Evolutionary conservation across 1,140 invertebrate species (phyloP).

Genomic region (Teleopsis dalmanni): DNA sequence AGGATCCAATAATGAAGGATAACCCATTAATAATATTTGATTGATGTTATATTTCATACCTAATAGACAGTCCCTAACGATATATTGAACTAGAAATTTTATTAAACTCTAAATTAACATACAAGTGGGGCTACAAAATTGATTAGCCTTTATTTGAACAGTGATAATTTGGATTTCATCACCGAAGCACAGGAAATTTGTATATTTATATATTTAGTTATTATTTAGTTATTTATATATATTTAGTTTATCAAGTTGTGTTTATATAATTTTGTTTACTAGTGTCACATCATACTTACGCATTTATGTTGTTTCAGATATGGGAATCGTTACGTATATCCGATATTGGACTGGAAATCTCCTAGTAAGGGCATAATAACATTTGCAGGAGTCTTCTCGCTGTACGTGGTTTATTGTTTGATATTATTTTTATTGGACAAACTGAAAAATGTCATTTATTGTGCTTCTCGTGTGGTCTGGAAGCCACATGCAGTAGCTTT

Average conservation of each 20-base stretch:
- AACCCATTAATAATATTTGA: too few relatives aligned
- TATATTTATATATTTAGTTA: too few relatives aligned
- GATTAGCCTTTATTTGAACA: too few relatives aligned
- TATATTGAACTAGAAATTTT: too few relatives aligned
- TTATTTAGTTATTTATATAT: too few relatives aligned
- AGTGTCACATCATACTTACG: background rate
- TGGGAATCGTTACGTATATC: conserved; percentile 59
- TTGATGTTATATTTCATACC: too few relatives aligned
- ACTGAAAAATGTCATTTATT: conserved; percentile 30
- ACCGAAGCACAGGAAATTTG: too few relatives aligned
- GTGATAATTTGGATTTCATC: too few relatives aligned
- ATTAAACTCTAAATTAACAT: too few relatives aligned
- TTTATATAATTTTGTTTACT: conserved; percentile 1
- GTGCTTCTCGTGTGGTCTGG: conserved; percentile 35
- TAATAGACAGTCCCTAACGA: too few relatives aligned
- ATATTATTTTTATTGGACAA: conserved; percentile 27
- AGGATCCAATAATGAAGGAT: too few relatives aligned
- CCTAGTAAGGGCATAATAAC: conserved; percentile 47
- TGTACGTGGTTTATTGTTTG: conserved; percentile 39
- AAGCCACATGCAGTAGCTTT: conserved; percentile 35
- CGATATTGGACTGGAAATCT: conserved; percentile 59
- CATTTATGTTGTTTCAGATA: conserved; percentile 44
- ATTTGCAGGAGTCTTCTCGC: conserved; percentile 48
- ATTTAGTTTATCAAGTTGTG: background rate
- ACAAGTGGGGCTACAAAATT: too few relatives aligned